These are phyloP conservation scores for Equus quagga DNA, from an alignment of 2,113 vertebrate species.

Conservation along the genomic window DNA sequence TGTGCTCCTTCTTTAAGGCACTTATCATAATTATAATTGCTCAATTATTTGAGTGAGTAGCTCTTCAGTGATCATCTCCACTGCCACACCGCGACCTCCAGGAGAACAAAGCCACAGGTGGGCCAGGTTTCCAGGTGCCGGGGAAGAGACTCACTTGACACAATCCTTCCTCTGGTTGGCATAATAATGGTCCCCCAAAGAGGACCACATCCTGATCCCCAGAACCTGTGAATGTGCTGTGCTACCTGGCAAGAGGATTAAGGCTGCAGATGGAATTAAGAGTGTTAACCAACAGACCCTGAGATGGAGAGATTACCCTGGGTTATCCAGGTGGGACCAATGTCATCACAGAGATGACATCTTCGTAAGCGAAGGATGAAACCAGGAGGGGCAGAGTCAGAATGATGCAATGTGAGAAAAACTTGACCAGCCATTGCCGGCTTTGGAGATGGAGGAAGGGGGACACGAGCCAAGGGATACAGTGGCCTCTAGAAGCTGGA, in stretches of 20 bases:
- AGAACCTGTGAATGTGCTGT: background rate
- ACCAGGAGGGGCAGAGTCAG: background rate
- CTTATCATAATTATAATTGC: background rate
- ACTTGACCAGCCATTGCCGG: background rate
- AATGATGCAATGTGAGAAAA: too few species aligned
- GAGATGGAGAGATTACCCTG: background rate
- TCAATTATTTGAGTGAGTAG: background rate
- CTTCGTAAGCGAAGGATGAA: background rate
- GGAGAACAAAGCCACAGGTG: background rate
- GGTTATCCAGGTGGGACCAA: background rate
- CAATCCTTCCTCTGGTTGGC: background rate
- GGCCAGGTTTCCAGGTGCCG: background rate
- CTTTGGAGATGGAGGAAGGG: background rate
- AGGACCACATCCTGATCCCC: background rate
- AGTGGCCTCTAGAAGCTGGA: background rate
- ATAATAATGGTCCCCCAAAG: background rate
- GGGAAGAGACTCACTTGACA: background rate
- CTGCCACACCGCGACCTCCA: background rate
- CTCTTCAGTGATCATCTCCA: background rate
- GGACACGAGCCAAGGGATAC: background rate
- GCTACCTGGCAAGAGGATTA: background rate
- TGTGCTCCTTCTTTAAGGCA: background rate
- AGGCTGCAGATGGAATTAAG: background rate
- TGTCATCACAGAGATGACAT: background rate
- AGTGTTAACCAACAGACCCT: background rate